phyloP scores from a whole-genome alignment of 2,113 vertebrate species.

The Montifringilla adamsi region DNA sequence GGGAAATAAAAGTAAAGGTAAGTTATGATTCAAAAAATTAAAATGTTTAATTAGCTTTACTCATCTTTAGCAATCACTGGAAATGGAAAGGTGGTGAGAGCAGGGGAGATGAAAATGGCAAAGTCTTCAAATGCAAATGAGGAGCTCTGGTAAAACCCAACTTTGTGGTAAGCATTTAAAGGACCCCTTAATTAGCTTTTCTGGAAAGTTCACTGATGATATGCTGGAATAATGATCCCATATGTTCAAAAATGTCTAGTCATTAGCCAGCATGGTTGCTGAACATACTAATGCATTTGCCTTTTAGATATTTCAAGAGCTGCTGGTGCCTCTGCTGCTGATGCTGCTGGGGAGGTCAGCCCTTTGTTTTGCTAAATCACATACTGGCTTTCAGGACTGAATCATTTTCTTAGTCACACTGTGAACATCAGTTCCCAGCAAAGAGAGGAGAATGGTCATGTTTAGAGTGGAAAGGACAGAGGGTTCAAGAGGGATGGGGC shows the following conservation, averaged over 20 bases:
- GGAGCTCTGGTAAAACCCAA: conserved; percentile 64
- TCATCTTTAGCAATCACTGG: conserved; percentile 55
- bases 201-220: conserved; percentile 76
- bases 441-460: neutral
- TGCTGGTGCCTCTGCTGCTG: conserved; percentile 4
- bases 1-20: conserved; percentile 59
- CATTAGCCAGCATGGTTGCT: conserved; percentile 71
- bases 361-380: conserved; percentile 52
- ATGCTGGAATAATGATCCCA: conserved; percentile 74
- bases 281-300: conserved; percentile 71
- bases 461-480: neutral
- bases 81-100: conserved; percentile 52
- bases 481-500: neutral
- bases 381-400: neutral
- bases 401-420: conserved; percentile 52
- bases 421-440: conserved; percentile 29
- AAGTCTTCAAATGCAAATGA: conserved; percentile 63
- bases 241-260: conserved; percentile 72
- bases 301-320: conserved; percentile 60
- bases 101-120: conserved; percentile 40
- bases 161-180: conserved; percentile 77
- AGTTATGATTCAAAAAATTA: conserved; percentile 61
- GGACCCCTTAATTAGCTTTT: conserved; percentile 76
- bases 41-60: conserved; percentile 66
- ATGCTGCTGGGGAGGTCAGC: conserved; percentile 31